Evolutionary conservation across 2,888 invertebrate species (phyloP).

Genomic region (Cetonia aurata): DNA sequence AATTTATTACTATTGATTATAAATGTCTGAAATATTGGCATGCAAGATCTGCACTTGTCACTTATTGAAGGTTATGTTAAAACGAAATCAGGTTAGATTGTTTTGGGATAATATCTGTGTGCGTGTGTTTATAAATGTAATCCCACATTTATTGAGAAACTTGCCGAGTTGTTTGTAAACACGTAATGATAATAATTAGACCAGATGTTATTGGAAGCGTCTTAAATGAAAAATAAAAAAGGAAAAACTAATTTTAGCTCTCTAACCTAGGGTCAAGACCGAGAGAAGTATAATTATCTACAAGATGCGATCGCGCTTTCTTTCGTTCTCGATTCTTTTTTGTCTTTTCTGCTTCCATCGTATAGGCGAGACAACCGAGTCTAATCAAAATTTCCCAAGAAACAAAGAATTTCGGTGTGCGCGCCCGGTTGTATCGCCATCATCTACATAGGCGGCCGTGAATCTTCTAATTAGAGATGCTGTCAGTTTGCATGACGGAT

Average conservation of each 20-base stretch:
- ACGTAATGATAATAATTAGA: too few species aligned
- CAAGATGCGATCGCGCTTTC: slow-evolving; percentile 5
- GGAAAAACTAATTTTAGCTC: slow-evolving; percentile 1
- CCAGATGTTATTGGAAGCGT: neutral
- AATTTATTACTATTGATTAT: too few species aligned
- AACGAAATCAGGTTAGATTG: too few species aligned
- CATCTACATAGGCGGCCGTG: slow-evolving; percentile 55
- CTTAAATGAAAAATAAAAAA: neutral
- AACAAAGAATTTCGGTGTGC: slow-evolving; percentile 29
- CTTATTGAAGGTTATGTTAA: too few species aligned
- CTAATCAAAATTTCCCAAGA: slow-evolving; percentile 38
- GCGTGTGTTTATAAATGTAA: too few species aligned
- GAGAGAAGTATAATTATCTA: slow-evolving; percentile 22
- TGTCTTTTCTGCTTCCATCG: neutral
- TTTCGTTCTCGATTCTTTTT: slow-evolving; percentile 1
- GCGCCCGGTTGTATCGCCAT: slow-evolving; percentile 34
- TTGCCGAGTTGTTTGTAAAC: too few species aligned
- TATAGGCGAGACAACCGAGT: slow-evolving; percentile 7
- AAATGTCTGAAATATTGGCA: too few species aligned
- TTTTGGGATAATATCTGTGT: too few species aligned
- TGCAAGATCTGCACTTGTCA: too few species aligned
- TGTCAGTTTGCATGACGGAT: slow-evolving; percentile 64
- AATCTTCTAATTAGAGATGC: slow-evolving; percentile 65
- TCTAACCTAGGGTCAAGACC: neutral
- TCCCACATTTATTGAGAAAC: too few species aligned